These are phyloP conservation scores for Amazonetta brasiliensis DNA, from an alignment of 2,797 vertebrate genomes.

Conservation along the genomic window DNA sequence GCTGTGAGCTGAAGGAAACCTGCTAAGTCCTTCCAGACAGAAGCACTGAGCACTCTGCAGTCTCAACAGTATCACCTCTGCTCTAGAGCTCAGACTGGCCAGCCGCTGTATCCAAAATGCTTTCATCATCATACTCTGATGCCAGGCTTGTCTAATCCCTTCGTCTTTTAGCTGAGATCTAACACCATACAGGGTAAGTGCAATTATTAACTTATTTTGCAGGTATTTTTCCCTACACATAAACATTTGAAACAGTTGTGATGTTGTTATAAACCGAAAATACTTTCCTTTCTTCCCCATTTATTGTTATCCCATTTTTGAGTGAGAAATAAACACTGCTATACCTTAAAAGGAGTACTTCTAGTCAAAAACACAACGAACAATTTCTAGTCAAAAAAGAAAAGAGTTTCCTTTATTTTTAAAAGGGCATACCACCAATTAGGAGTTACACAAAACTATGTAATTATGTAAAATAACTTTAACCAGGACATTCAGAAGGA, in stretches of 20 bases:
- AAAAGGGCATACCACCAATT: background rate
- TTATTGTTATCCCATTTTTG: background rate
- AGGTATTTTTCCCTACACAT: background rate
- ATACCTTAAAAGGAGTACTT: background rate
- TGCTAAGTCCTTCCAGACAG: background rate
- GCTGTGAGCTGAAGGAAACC: background rate
- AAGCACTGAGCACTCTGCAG: background rate
- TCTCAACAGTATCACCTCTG: background rate
- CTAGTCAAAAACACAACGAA: background rate
- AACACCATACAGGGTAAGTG: fast-evolving
- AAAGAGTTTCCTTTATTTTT: background rate
- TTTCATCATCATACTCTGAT: background rate
- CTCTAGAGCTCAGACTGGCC: background rate
- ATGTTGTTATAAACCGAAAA: background rate
- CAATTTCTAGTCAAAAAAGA: background rate
- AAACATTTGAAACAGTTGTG: background rate
- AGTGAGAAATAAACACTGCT: background rate
- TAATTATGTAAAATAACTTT: background rate
- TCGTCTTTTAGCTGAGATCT: background rate
- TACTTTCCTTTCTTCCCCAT: background rate
- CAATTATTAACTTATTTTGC: background rate
- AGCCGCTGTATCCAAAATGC: background rate
- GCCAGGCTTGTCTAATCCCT: background rate
- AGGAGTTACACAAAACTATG: background rate
- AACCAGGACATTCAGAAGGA: background rate